Evolutionary conservation across 2,888 invertebrate genomes (phyloP), one percentile per base, ranked within the genome.

Genomic region (Eurytoma adleriae): DNA sequence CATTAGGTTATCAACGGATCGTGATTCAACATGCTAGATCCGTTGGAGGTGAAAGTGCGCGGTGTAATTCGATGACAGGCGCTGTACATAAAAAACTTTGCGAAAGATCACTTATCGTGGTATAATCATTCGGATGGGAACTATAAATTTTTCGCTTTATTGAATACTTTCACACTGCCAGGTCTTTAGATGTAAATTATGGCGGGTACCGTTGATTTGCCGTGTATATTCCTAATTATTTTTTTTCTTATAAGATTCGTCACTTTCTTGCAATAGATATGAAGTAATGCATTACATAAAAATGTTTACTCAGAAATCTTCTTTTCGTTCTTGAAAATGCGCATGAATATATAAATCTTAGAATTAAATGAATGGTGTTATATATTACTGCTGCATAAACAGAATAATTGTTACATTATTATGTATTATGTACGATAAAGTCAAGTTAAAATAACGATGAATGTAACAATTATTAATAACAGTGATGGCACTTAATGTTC

Each of bases 31-130:
- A 64, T 18, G 40, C 48, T 1, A 10, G 40, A 40, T 10, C 13
- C 48, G 12, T 64, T 56, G 30, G 5, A 30, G 56, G 69, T 40
- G 69, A 69, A 69, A 69, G 69, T 54, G 56, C 54, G 27, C 18
- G 54, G 12, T 24, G 13, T 54, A 69, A 59, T 64, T 64, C 54
- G 30, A 56, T 24, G 69, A 69, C 18, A 69, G 56, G 2, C 18
- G 56, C 18, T 18, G 16, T 30, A 56, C 30, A 57, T 56, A 30
- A 30, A 30, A 14, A 56, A 69, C 40, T 18, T 64, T 48, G 48
- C 64, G 64, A 64, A 18, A 64, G 30, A 64, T 64, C 18, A 64
- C 48, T 64, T 48, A 64, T 12, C 18, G n/a, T 18, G 1, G 48
- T 12, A 48, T 10, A 13, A 14, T 10, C 59, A 20, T n/a, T 40